Evolutionary conservation across 2,113 vertebrate genomes (phyloP).

Genomic region (Cheilinus undulatus): DNA sequence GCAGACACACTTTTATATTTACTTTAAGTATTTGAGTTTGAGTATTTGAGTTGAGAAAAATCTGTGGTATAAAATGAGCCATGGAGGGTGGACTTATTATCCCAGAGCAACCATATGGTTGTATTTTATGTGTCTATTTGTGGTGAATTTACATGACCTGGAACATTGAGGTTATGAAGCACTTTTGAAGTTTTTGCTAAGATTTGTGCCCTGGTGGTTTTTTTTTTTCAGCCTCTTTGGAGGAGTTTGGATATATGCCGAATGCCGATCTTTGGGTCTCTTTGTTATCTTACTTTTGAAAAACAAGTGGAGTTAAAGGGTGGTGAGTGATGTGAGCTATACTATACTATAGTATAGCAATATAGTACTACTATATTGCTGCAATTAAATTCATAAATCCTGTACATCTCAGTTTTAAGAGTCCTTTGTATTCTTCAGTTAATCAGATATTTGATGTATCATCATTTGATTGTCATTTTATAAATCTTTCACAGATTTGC

Average conservation of each 20-base stretch:
- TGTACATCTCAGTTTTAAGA: too few species aligned
- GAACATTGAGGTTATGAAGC: neutral
- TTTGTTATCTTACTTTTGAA: too few species aligned
- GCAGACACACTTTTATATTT: slow-evolving; percentile 3
- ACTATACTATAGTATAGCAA: too few species aligned
- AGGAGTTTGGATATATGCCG: neutral
- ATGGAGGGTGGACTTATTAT: neutral
- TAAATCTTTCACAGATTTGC: too few species aligned
- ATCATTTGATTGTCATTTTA: too few species aligned
- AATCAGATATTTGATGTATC: too few species aligned
- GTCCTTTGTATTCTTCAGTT: too few species aligned
- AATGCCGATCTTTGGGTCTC: neutral
- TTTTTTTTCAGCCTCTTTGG: neutral
- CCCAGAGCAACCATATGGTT: neutral
- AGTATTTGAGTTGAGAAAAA: neutral
- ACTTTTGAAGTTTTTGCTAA: neutral
- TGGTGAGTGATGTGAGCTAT: too few species aligned
- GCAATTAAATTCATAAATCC: too few species aligned
- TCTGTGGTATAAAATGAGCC: neutral
- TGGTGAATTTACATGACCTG: neutral
- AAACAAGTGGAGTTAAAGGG: too few species aligned
- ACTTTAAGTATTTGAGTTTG: slow-evolving; percentile 7
- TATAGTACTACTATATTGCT: too few species aligned
- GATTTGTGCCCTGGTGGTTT: neutral
- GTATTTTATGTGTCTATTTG: neutral